These are phyloP conservation scores for Lampris megalopsis DNA, from an alignment of 2,113 vertebrate genomes.

Conservation along the genomic window DNA sequence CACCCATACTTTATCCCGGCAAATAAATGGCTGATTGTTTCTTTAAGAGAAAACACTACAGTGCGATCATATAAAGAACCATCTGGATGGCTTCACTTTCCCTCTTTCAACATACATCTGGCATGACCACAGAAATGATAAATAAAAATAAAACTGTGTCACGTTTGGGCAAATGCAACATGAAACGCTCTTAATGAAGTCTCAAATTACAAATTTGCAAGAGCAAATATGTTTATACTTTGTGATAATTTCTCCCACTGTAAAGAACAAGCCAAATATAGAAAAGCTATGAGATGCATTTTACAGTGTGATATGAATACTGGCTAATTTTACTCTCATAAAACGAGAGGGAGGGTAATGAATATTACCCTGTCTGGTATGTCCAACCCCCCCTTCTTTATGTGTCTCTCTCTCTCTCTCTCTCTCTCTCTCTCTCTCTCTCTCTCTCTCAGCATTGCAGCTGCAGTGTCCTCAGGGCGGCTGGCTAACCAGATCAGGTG, in stretches of 20 bases:
- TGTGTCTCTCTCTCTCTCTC: conserved; percentile 46
- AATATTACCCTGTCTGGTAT: conserved; percentile 73
- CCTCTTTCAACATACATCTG: conserved; percentile 57
- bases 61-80: conserved; percentile 62
- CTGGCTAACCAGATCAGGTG: conserved; percentile 81
- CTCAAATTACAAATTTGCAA: conserved; percentile 47
- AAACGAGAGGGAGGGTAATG: conserved; percentile 72
- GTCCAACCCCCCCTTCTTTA: conserved; percentile 41
- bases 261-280: conserved; percentile 35
- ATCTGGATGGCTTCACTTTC: conserved; percentile 61
- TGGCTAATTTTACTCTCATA: conserved; percentile 70
- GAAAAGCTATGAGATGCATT: conserved; percentile 49
- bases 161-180: background rate
- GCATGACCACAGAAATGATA: conserved; percentile 27
- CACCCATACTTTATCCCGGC: background rate
- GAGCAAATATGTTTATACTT: conserved; percentile 9
- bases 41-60: conserved; percentile 27
- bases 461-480: conserved; percentile 75
- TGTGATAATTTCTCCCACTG: conserved; percentile 33
- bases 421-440: conserved; percentile 18
- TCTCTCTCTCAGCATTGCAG: conserved; percentile 60
- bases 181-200: conserved; percentile 32
- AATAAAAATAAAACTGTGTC: background rate
- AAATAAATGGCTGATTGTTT: conserved; percentile 4
- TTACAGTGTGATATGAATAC: conserved; percentile 73